Base-by-base conservation (phyloP, 1,140 invertebrate genomes). In the Drosophila rhopaloa region DNA sequence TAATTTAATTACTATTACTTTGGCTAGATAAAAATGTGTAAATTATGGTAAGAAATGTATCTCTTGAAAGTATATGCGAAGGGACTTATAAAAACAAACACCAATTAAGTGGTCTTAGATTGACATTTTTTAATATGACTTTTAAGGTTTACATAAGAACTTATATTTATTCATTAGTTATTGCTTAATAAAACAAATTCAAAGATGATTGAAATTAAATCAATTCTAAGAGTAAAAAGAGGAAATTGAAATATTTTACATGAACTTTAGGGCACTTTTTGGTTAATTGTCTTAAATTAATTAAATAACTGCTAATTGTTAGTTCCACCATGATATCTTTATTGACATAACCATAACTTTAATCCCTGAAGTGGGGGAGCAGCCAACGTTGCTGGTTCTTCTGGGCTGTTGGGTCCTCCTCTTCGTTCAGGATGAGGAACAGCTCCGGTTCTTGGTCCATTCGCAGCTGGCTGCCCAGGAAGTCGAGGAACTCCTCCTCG, bases 361-460 rank as follows among this genome's bases (percentile, higher is more conserved):
- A 66, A 6, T 67, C 48, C 47, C 65, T 66, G 24, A 66, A 68
- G 11, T 68, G 29, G 2, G 65, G 65, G 9, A 66, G 9, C 32
- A 68, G 14, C 65, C 65, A 68, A 7, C 47, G 61, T 24, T 66
- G 61, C 13, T 41, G 24, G 24, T 4, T n/a, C 46, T 48, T 48
- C 1, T 62, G 0, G 2, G 7, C 1, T 6, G 29, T 8, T 4
- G 9, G 13, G 5, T 24, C 19, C 2, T 24, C 16, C 4, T 19
- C 35, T 0, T 8, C 27, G 11, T 44, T 19, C n/a, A 80, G 14
- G 1, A 80, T 32, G 0, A 81, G 37, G 10, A 81, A 43, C 0
- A 81, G 47, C 24, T 81, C 72, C 8, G 53, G 60, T 16, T 66
- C 72, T 7, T 57, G 60, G 29, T 66, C 46, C 19, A 47, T 24